Evolutionary conservation across 2,113 vertebrate genomes (phyloP).

Genomic region (Lucifuga dentata): DNA sequence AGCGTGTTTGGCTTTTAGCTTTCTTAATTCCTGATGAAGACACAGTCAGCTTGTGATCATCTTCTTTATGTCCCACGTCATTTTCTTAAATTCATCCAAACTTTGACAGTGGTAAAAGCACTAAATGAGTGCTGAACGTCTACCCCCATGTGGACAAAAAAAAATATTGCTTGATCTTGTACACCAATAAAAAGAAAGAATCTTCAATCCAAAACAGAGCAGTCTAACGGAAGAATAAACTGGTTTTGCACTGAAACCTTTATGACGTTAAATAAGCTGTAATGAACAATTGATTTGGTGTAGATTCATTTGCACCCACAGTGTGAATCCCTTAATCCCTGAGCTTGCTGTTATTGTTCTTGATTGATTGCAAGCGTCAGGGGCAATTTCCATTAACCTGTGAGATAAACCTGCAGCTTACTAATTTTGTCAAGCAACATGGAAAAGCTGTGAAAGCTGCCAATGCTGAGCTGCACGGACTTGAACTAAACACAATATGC

Average conservation of each 20-base stretch:
- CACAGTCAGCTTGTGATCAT: constrained; percentile 1
- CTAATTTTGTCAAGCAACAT: constrained; percentile 49
- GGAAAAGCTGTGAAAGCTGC: constrained; percentile 29
- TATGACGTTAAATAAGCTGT: background rate
- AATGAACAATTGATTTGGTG: background rate
- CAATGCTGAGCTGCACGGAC: constrained; percentile 32
- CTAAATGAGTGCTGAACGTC: constrained; percentile 66
- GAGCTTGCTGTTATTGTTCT: constrained; percentile 21
- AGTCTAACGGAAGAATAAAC: background rate
- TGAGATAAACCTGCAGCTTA: constrained; percentile 60
- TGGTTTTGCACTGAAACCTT: background rate
- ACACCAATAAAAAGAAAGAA: background rate
- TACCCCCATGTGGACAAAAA: constrained; percentile 79
- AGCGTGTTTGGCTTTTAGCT: constrained; percentile 1
- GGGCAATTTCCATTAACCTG: constrained; percentile 49
- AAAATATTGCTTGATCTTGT: constrained; percentile 35
- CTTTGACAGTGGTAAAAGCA: constrained; percentile 10
- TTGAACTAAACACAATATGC: constrained; percentile 29
- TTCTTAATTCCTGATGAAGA: constrained; percentile 8
- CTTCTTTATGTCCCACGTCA: constrained; percentile 28
- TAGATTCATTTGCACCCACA: background rate
- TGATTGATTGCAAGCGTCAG: constrained; percentile 50
- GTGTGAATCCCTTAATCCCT: constrained; percentile 4
- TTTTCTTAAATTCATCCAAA: constrained; percentile 37
- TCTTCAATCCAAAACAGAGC: background rate